Percentiles rank a stretch among this genome's conserved stretches.
phyloP scores from a whole-genome alignment of 2,113 vertebrate genomes.

The Phainopepla nitens region DNA sequence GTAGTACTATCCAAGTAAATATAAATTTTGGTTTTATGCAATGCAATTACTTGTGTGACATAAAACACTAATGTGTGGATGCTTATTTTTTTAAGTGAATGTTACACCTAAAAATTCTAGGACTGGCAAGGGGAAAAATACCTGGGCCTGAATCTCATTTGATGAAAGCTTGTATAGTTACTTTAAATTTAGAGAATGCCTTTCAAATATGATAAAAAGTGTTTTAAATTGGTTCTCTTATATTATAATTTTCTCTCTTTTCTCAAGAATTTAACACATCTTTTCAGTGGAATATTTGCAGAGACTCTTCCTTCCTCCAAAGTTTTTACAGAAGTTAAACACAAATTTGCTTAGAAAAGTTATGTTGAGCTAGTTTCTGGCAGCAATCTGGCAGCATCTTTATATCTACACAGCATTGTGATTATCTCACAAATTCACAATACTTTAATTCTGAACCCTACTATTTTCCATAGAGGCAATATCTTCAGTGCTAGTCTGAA shows the following conservation, averaged over 20 bases:
- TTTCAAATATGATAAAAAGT: background rate
- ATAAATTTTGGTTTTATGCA: background rate
- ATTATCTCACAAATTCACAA: slow-evolving; percentile 24
- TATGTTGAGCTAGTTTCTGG: background rate
- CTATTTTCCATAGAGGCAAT: slow-evolving; percentile 21
- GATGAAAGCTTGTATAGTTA: background rate
- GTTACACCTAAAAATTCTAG: background rate
- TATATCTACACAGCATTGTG: background rate
- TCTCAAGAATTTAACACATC: background rate
- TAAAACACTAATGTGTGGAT: background rate
- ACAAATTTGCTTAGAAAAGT: background rate
- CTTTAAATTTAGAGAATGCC: background rate
- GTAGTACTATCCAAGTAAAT: background rate
- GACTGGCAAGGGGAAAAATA: background rate
- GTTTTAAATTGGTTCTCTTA: background rate
- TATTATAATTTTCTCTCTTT: background rate
- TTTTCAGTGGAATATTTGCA: background rate
- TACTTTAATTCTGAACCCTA: background rate
- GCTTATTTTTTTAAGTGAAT: background rate
- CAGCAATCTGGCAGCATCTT: background rate
- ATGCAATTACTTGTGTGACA: background rate
- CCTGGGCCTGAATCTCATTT: background rate
- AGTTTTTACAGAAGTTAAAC: background rate
- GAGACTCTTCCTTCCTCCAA: background rate
- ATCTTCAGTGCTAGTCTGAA: background rate